Base-by-base conservation (phyloP, 2,113 vertebrate genomes). In the Phodopus roborovskii region DNA sequence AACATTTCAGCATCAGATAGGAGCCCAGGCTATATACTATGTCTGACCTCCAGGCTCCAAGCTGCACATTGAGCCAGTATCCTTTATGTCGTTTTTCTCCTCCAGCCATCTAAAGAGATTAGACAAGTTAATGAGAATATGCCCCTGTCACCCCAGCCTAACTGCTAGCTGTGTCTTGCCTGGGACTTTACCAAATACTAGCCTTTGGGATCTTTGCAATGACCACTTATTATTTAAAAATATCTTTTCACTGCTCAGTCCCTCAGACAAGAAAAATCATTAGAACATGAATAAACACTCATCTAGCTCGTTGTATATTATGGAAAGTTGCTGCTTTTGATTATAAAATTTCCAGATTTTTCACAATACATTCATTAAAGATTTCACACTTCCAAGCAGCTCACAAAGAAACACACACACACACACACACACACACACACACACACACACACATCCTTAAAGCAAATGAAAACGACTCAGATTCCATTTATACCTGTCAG, bases 361-460 rank as follows among this genome's bases (percentile, higher is more conserved):
- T 95, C 84, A 78, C 82, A 88, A 95, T 26, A 77, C 81, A 45
- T 64, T 33, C 82, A 71, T 82, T 62, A 82, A 89, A 74, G 88
- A 94, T 64, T 60, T 94, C 53, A 45, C 20, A 71, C 92, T 89
- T 66, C 64, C 66, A 62, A 0, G 0, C n/a, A 88, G 83, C 84
- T 81, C 89, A 48, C 12, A 74, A 89, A 90, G 93, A 87, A 94
- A 73, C 74, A 70, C 30, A 53, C 68, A 88, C 17, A n/a, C 68
- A 71, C 36, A n/a, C 66, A 36, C 66, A 36, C 66, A 68, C 66
- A 68, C 30, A 68, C 66, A 68, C 66, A 68, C 66, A 68, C 66
- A 68, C 30, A 36, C 66, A 85, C 88, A 77, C 0, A 7, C 71
- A 95, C 97, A 97, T 98, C 96, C 97, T 98, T 96, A 71, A n/a